Evolutionary conservation across 2,113 vertebrate species (phyloP), one percentile per base, ranked within the genome.

Genomic region (Sinocyclocheilus anshuiensis): DNA sequence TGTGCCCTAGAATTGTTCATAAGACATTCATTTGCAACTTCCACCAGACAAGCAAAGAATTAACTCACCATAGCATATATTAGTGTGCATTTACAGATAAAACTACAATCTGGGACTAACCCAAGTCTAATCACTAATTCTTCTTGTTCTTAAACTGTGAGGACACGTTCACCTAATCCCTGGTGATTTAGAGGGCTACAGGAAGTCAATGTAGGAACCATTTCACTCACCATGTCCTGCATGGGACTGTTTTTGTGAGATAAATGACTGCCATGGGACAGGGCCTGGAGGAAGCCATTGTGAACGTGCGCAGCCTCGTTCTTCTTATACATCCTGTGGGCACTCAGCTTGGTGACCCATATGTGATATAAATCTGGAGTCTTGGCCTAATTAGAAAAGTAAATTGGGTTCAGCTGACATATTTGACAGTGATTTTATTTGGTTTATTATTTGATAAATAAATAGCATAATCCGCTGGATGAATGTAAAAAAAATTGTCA

Each of bases 321-420:
- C 59, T 92, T 94, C 89, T 94, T 95, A 0, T 93, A 96, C 29
- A 94, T 92, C 16, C 97, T 97, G 57, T 99, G 97, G 39, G 93
- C 90, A 85, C 95, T 96, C 48, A 99, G 94, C 92, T 96, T 97
- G 87, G 95, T 95, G 82, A 98, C 90, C 97, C 97, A 99, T 89
- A 96, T 96, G 88, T 96, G 92, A 81, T 97, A 98, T 33, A 97
- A 79, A 8, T 98, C 96, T 0, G 95, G 94, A 84, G 93, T 97
- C 91, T 98, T 98, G 90, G 96, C 94, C 97, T 98, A 55, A 1
- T 4, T 26, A 6, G 4, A 22, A 5, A 26, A 20, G 42, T 1
- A 24, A 7, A 72, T 2, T 16, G 4, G 2, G 20, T 57, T 78
- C 16, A 74, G 69, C 11, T 42, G 4, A 74, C 69, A 74, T 74